Evolutionary conservation across 2,888 invertebrate genomes (phyloP).

Genomic region (Sicus ferrugineus): DNA sequence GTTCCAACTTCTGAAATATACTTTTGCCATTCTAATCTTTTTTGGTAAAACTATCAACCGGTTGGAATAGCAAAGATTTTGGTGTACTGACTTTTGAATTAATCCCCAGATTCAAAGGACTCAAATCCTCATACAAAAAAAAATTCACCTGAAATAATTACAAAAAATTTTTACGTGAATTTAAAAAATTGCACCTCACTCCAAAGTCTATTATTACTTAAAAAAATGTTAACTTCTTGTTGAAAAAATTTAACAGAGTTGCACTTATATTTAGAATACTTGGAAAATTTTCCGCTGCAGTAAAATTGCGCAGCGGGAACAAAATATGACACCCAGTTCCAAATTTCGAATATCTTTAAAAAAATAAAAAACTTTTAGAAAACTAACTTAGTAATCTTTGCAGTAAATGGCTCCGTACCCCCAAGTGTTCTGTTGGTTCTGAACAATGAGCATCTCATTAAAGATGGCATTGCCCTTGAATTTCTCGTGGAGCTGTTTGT

Average conservation of each 20-base stretch:
- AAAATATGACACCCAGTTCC: conserved; percentile 14
- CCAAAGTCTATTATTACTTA: too few species aligned
- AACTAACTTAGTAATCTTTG: too few species aligned
- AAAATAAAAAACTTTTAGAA: too few species aligned
- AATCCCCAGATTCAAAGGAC: conserved; percentile 51
- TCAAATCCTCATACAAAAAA: conserved; percentile 61
- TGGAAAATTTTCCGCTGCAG: background rate
- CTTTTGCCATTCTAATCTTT: conserved; percentile 37
- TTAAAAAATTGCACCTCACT: too few species aligned
- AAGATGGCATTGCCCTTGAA: conserved; percentile 92
- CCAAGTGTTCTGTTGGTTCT: conserved; percentile 87
- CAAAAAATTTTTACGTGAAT: too few species aligned
- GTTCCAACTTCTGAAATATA: conserved; percentile 41
- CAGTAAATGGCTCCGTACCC: conserved; percentile 87
- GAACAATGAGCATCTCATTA: conserved; percentile 91
- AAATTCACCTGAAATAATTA: too few species aligned
- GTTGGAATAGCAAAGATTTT: conserved; percentile 55
- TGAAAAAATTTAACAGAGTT: too few species aligned
- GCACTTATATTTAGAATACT: too few species aligned
- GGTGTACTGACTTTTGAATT: conserved; percentile 63
- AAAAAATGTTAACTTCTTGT: too few species aligned
- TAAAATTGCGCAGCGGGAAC: background rate
- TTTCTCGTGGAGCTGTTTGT: conserved; percentile 93
- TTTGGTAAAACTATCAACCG: conserved; percentile 40
- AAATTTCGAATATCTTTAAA: too few species aligned